Percentiles rank a stretch among this genome's conserved stretches.
These are phyloP conservation scores for Alloplasta piceator DNA, from an alignment of 2,888 invertebrate genomes.

Conservation along the genomic window DNA sequence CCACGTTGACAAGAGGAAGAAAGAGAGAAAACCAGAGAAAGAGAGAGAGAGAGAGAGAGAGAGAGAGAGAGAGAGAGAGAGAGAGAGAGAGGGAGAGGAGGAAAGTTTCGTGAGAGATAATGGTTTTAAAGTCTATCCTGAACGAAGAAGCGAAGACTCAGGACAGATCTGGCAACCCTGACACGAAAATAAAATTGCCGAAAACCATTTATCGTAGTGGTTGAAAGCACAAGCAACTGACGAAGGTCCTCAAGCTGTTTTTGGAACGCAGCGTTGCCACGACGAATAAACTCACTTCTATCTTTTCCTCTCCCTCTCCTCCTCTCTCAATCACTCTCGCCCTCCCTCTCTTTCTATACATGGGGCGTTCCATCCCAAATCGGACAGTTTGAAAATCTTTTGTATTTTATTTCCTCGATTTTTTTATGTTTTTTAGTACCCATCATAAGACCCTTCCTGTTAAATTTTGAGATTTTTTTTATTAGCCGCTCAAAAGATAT, in stretches of 20 bases:
- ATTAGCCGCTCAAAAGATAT: too few species aligned
- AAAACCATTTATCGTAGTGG: slow-evolving; percentile 79
- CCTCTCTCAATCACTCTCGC: slow-evolving; percentile 9
- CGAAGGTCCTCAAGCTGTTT: slow-evolving; percentile 80
- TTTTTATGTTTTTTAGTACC: too few species aligned
- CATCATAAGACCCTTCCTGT: too few species aligned
- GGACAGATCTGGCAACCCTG: slow-evolving; percentile 75
- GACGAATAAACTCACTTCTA: slow-evolving; percentile 37
- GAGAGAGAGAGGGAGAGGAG: slow-evolving; percentile 19
- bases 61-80: too few species aligned
- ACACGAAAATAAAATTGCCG: slow-evolving; percentile 74
- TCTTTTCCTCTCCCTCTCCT: not conserved
- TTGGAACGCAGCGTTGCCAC: slow-evolving; percentile 80
- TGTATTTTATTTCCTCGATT: too few species aligned
- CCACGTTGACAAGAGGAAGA: not conserved
- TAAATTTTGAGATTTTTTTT: too few species aligned
- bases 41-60: not conserved
- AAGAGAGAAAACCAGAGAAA: too few species aligned
- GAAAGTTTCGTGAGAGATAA: not conserved
- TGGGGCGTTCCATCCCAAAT: too few species aligned
- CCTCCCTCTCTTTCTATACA: slow-evolving; percentile 9
- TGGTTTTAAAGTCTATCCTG: slow-evolving; percentile 14
- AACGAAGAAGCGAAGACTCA: slow-evolving; percentile 14
- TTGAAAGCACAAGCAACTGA: slow-evolving; percentile 67
- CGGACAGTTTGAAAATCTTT: too few species aligned